These are phyloP conservation scores for Cremastobaeus sp. DNA, from an alignment of 2,888 invertebrate species.

Conservation along the genomic window DNA sequence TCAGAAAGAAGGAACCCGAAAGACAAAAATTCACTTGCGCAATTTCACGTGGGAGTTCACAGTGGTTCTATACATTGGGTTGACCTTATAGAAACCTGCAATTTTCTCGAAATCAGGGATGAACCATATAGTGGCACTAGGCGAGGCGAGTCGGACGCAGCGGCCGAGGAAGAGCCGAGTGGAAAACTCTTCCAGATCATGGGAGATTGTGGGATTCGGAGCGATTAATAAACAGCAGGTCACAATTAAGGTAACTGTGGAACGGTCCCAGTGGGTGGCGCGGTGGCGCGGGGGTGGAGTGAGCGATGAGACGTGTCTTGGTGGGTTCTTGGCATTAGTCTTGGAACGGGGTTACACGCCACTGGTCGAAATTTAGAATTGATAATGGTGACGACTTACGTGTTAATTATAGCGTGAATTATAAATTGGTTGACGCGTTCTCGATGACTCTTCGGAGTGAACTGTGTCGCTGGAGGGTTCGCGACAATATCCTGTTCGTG, in stretches of 20 bases:
- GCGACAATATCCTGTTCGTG: conserved; percentile 74
- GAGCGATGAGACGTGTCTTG: not conserved
- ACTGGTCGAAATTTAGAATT: conserved; percentile 28
- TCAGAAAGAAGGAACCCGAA: too few relatives aligned
- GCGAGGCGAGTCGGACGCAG: too few relatives aligned
- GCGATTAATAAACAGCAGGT: conserved; percentile 32
- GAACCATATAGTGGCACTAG: too few relatives aligned
- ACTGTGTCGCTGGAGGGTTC: conserved; percentile 75
- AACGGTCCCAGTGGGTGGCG: conserved; percentile 21
- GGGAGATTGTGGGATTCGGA: too few relatives aligned
- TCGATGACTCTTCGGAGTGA: conserved; percentile 73
- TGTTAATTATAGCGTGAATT: conserved; percentile 50
- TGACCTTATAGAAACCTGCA: too few relatives aligned
- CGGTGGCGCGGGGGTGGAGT: conserved; percentile 39
- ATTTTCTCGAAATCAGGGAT: too few relatives aligned
- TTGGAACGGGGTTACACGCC: conserved; percentile 14
- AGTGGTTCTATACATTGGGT: too few relatives aligned
- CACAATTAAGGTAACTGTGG: conserved; percentile 20
- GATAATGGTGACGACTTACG: conserved; percentile 59
- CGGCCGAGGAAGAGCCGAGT: conserved; percentile 16
- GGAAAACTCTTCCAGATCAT: conserved; percentile 41
- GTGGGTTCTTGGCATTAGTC: conserved; percentile 35
- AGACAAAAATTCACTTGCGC: too few relatives aligned
- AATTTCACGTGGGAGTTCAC: too few relatives aligned
- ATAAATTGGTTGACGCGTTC: conserved; percentile 68